Evolutionary conservation across 1,140 invertebrate species (phyloP).

Genomic region (Mesaphorura yosii): DNA sequence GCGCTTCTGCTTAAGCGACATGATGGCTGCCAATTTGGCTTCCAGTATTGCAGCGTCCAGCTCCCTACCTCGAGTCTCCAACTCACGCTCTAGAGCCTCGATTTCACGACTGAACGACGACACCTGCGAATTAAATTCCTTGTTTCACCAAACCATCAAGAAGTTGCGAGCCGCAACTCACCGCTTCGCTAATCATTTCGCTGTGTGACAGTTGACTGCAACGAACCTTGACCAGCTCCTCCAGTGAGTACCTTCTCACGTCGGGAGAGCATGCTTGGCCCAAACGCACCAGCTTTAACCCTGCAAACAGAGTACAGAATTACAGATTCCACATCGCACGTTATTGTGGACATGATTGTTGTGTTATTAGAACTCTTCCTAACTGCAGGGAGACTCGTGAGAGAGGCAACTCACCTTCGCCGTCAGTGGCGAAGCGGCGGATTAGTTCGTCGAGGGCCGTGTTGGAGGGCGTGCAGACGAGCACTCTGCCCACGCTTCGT

Average conservation of each 20-base stretch:
- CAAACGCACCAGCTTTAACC: neutral
- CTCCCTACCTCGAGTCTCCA: neutral
- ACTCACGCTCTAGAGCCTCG: neutral
- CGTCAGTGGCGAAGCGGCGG: slow-evolving; percentile 1
- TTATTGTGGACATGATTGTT: neutral
- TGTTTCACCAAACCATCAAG: neutral
- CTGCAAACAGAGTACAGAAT: too few relatives aligned
- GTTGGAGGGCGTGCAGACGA: slow-evolving; percentile 28
- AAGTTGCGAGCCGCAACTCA: neutral
- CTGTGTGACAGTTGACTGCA: neutral
- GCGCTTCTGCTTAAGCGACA: neutral
- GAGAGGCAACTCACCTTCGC: too few relatives aligned
- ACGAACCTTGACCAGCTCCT: neutral
- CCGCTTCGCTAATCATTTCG: neutral
- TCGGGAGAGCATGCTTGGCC: neutral
- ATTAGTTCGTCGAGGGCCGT: slow-evolving; percentile 28
- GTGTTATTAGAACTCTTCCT: neutral
- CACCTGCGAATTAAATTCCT: neutral
- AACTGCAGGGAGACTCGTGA: neutral
- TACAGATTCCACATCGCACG: neutral
- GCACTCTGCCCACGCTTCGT: slow-evolving; percentile 9
- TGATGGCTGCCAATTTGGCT: neutral
- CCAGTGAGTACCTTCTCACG: neutral
- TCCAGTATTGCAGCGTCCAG: neutral
- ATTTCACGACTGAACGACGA: too few relatives aligned